Conservation (phyloP, 2,888 invertebrate genomes). For the Gymnosoma rotundatum region DNA sequence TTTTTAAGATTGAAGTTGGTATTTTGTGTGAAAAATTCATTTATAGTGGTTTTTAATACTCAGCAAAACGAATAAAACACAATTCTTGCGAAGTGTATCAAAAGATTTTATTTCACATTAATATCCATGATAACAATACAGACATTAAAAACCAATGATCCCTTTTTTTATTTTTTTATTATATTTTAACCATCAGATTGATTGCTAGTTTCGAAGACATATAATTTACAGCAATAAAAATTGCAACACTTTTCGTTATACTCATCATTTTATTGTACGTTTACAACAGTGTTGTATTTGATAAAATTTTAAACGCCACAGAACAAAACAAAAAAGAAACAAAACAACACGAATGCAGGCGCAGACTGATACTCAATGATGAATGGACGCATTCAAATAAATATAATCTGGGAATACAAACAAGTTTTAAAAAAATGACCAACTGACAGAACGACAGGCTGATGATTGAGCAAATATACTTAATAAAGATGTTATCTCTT, state of each 20-base stretch:
- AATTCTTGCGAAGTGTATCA: too few relatives aligned
- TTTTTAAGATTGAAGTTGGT: too few relatives aligned
- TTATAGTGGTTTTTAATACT: too few relatives aligned
- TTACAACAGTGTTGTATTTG: conserved; percentile 44
- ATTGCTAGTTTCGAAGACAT: conserved; percentile 50
- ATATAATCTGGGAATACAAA: conserved; percentile 39
- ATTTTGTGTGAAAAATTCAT: too few relatives aligned
- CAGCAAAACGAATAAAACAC: too few relatives aligned
- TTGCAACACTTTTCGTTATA: conserved; percentile 57
- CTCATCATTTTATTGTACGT: conserved; percentile 38
- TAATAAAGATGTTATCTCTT: conserved; percentile 48
- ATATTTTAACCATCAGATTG: conserved; percentile 35
- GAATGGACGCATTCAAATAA: conserved; percentile 18
- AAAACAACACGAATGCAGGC: background rate
- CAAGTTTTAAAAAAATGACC: conserved; percentile 34
- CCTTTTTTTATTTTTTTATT: background rate
- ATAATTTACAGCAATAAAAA: conserved; percentile 68
- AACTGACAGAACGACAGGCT: background rate
- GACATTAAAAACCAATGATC: background rate
- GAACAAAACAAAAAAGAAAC: background rate
- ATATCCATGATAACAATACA: background rate
- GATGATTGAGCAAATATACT: conserved; percentile 19
- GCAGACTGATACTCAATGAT: conserved; percentile 4
- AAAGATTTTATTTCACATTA: background rate
- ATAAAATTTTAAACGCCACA: conserved; percentile 51